phyloP scores from a whole-genome alignment of 1,140 invertebrate genomes.

The Sminthurinus signatus region DNA sequence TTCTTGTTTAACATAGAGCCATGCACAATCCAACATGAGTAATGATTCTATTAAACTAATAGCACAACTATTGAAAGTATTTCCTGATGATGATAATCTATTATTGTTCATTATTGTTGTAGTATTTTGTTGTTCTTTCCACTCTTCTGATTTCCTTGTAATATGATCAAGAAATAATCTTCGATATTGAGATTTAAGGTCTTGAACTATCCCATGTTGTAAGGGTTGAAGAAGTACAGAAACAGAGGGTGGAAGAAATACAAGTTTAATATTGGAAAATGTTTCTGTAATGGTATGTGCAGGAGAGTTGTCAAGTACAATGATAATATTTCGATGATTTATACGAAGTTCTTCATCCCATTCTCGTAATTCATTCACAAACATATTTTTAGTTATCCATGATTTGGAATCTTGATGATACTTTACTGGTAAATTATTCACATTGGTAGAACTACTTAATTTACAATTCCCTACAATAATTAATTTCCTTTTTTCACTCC shows the following conservation, averaged over 20 bases:
- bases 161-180: slow-evolving; percentile 17
- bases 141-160: not conserved
- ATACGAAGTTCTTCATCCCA: slow-evolving; percentile 14
- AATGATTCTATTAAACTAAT: slow-evolving; percentile 14
- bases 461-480: slow-evolving; percentile 10
- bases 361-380: slow-evolving; percentile 5
- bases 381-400: slow-evolving; percentile 17
- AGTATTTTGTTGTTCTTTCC: not conserved
- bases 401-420: slow-evolving; percentile 19
- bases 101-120: not conserved
- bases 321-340: slow-evolving; percentile 11
- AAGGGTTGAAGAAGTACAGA: slow-evolving; percentile 19
- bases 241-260: slow-evolving; percentile 9
- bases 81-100: not conserved
- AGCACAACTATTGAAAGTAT: too few relatives aligned
- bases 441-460: not conserved
- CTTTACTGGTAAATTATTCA: slow-evolving; percentile 21
- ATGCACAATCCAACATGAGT: slow-evolving; percentile 12
- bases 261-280: slow-evolving; percentile 21
- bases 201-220: slow-evolving; percentile 14
- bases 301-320: slow-evolving; percentile 21
- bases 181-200: slow-evolving; percentile 11
- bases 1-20: not conserved
- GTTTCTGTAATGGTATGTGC: slow-evolving; percentile 9
- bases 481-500: slow-evolving; percentile 41